phyloP scores from a whole-genome alignment of 2,113 vertebrate species.

The Choloepus hoffmanni region DNA sequence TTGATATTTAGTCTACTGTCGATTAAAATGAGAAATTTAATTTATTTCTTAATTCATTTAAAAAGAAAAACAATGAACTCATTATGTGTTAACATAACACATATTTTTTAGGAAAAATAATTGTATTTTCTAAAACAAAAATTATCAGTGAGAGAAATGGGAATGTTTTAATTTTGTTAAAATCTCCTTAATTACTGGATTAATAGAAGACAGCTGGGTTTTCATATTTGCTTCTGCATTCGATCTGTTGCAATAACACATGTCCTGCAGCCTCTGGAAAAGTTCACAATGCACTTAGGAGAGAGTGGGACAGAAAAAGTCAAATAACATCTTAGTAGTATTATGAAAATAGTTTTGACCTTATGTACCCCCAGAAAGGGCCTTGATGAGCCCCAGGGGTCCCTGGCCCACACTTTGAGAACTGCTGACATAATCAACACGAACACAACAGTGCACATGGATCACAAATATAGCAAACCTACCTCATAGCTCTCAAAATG shows the following conservation, averaged over 20 bases:
- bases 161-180: conserved; percentile 4
- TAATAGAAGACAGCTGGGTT: neutral
- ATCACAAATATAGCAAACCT: neutral
- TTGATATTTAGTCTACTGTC: neutral
- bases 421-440: neutral
- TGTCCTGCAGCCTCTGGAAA: neutral
- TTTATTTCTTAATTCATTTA: neutral
- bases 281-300: neutral
- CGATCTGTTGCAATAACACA: neutral
- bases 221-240: neutral
- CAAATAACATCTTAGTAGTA: neutral
- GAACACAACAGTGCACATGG: neutral
- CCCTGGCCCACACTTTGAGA: neutral
- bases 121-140: conserved; percentile 11
- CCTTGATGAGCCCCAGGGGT: neutral
- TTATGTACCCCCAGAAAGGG: neutral
- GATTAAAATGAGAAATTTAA: conserved; percentile 16
- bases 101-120: conserved; percentile 16
- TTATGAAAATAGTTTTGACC: neutral
- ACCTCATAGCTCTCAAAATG: neutral
- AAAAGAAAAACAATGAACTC: neutral
- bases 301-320: neutral
- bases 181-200: neutral
- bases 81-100: neutral
- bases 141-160: neutral